Base-by-base conservation (phyloP, 2,797 vertebrate species). In the Myotis daubentonii region DNA sequence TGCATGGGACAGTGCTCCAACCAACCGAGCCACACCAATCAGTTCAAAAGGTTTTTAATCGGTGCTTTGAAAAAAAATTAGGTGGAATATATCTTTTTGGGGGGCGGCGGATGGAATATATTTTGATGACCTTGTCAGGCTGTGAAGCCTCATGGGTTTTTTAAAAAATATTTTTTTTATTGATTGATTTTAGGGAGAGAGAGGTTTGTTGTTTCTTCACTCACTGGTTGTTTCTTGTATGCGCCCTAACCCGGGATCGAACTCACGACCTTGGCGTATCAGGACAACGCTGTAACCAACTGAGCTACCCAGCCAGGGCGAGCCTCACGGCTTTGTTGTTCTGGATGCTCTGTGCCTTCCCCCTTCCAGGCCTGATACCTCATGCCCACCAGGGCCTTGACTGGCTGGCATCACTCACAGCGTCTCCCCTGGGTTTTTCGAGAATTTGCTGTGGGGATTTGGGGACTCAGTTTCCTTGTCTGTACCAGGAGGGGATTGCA, bases 331-430 rank as follows among this genome's bases (percentile, higher is more conserved):
- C 38, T 79, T 70, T 15, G 7, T 8, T 9, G 17, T 68, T 72
- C 68, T 85, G 44, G 19, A 7, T 5, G 47, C 9, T 49, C 7
- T 17, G 19, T 5, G 51, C 23, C 25, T 20, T 47, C 20, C 5
- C 6, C 15, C 20, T 41, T 8, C 68, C 10, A 1, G 65, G 51
- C 13, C 30, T 49, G 62, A 38, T 5, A 19, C 60, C 38, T n/a
- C 22, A 20, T 1, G 0, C 22, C 22, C 7, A 16, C 17, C 19
- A 3, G 36, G 33, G 17, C 23, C 44, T 51, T 7, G 15, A 12
- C 49, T 5, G 19, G 23, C 41, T 23, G 78, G 41, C 78, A 8
- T n/a, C 11, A 41, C 16, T 44, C 53, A 15, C 3, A 10, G 30
- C 66, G 47, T n/a, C 22, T n/a, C 5, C 25, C 30, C 3, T 49